Evolutionary conservation across 2,888 invertebrate species (phyloP), one percentile per base, ranked within the genome.

Genomic region (Serrognathus titanus): DNA sequence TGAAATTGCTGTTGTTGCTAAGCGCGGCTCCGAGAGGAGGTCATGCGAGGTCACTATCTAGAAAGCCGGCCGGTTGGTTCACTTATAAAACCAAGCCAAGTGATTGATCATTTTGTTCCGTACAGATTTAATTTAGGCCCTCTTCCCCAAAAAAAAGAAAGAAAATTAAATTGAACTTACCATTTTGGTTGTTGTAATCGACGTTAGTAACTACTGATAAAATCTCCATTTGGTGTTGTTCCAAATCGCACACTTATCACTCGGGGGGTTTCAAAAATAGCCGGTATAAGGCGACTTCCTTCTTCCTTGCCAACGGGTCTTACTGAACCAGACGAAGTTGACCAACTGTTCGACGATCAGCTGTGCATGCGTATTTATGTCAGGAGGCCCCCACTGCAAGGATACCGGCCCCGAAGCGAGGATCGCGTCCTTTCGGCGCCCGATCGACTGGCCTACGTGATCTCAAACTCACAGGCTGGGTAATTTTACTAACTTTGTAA

Each of bases 1-100:
- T 59, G 61, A 61, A 61, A 61, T 57, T 50, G 59, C 61, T 61
- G 61, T 61, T 61, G 60, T 58, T 60, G 59, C 53, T 58, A 56
- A 13, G 54, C 47, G 53, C 57, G 37, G 43, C 43, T 13, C 9
- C 43, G n/a, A 43, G 20, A 39, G 39, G 61, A 58, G 61, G 61
- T 61, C 61, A 59, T 51, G 50, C 45, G 56, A 61, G 58, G 58
- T 56, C 61, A 56, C 40, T 48, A 40, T 52, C 40, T 61, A 61
- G 61, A 61, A 61, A 61, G 59, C 61, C 61, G 61, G 61, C 61
- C 61, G 61, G 61, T 31, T 31, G 24, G 24, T 31, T 31, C 24
- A 31, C 24, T 31, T 31, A 31, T 54, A 53, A 53, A 60, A 58
- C 55, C 61, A 53, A 54, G 58, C 58, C 61, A 55, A 50, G 9